phyloP scores from a whole-genome alignment of 2,113 vertebrate genomes.

The Empidonax traillii region DNA sequence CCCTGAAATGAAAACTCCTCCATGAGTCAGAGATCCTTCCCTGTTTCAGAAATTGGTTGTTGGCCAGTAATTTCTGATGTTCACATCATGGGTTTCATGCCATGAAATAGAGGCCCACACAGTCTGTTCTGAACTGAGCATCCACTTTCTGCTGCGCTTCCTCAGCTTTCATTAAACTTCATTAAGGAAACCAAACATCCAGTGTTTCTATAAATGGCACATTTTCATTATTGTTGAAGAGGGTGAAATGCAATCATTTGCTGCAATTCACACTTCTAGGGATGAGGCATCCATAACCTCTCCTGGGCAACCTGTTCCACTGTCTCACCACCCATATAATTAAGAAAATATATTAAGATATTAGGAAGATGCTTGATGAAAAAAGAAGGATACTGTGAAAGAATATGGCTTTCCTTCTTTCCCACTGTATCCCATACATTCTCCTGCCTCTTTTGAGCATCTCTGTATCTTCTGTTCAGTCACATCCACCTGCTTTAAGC shows the following conservation, averaged over 20 bases:
- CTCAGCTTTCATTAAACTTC: not conserved
- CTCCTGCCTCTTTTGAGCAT: not conserved
- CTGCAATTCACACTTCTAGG: not conserved
- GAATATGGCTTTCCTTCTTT: not conserved
- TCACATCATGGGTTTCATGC: not conserved
- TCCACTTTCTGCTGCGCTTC: not conserved
- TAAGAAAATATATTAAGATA: not conserved
- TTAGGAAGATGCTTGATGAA: not conserved
- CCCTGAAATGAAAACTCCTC: not conserved
- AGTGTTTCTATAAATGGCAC: not conserved
- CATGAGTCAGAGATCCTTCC: not conserved
- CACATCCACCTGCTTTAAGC: not conserved
- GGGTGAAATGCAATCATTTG: not conserved
- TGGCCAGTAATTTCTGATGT: not conserved
- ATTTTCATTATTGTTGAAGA: not conserved
- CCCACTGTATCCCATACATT: accelerated
- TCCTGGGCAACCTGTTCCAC: not conserved
- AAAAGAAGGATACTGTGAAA: not conserved
- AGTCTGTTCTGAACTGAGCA: not conserved
- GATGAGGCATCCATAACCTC: not conserved
- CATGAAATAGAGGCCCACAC: not conserved
- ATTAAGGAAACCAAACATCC: not conserved
- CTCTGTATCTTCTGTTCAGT: not conserved
- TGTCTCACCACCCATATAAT: not conserved
- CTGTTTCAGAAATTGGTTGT: not conserved